These are phyloP conservation scores for Druon quercuslanigerum DNA, from an alignment of 1,140 invertebrate species.

Conservation along the genomic window DNA sequence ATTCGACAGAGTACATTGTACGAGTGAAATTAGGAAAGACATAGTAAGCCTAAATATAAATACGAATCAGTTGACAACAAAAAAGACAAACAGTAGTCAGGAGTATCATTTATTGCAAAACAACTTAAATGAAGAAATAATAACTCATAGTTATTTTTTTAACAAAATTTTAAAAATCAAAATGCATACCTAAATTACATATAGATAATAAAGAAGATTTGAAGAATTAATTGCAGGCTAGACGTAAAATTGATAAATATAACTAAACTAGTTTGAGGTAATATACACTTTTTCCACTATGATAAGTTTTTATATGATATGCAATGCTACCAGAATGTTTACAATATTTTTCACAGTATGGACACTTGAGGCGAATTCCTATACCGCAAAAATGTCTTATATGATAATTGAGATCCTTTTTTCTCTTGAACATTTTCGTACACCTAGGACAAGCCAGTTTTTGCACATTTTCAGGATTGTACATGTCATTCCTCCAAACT, in stretches of 20 bases:
- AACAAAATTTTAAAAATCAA: no score
- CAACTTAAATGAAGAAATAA: no score
- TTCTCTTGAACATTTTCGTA: conserved; percentile 56
- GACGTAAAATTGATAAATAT: no score
- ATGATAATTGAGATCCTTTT: conserved; percentile 59
- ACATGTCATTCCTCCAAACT: conserved; percentile 21
- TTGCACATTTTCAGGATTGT: conserved; percentile 4
- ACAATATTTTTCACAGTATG: neutral
- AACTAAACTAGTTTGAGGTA: neutral
- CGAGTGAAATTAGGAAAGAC: no score
- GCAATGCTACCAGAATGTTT: conserved; percentile 17
- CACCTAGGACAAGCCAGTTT: conserved; percentile 54
- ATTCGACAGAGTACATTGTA: neutral
- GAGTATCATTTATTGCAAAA: no score
- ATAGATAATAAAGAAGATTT: no score
- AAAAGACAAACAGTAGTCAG: no score
- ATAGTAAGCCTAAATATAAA: no score
- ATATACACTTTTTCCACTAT: neutral
- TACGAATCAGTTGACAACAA: no score
- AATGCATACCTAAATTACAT: no score
- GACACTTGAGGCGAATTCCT: conserved; percentile 37
- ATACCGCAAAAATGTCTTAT: conserved; percentile 49
- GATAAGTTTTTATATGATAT: conserved; percentile 25
- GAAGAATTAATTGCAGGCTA: no score
- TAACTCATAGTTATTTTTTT: no score